Base-by-base conservation (phyloP, 2,888 invertebrate genomes). In the Epinotia brunnichana region DNA sequence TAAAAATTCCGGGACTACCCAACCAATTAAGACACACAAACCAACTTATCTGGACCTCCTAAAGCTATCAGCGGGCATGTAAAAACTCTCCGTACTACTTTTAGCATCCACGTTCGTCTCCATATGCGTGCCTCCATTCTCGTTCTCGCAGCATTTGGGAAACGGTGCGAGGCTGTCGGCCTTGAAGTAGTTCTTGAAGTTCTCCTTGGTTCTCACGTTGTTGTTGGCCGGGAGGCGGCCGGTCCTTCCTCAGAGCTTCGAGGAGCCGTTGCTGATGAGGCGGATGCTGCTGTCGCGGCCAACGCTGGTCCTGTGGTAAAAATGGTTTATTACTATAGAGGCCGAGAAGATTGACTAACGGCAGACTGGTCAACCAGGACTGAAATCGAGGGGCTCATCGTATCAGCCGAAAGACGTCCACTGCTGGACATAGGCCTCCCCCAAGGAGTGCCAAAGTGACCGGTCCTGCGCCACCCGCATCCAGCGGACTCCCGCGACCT, bases 221-320 rank as follows among this genome's bases (percentile, higher is more conserved):
- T 89, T 89, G 81, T 89, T 87, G 79, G 87, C 87, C 80, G 81
- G 76, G 74, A 77, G 79, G 78, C 81, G 84, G 84, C 87, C 87
- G 78, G 76, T 77, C 88, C 88, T 83, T 77, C 83, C 90, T 93
- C 92, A 93, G 87, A 92, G 91, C 74, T 92, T 92, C 61, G 92
- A 92, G 0, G 91, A 85, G 2, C 92, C 92, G 78, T 92, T 92
- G 84, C 90, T 90, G 1, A 92, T 77, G 0, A 92, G 85, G 0
- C 91, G 87, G 71, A 92, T 83, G 86, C 92, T 93, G 83, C 90
- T 92, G 67, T 92, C 92, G 0, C 90, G 88, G 1, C 90, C 92
- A 2, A 90, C 85, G 75, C 91, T 91, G 5, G 91, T 90, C 53
- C 92, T 92, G 84, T 17, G 74, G 24, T 41, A 41, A 60, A 60